phyloP scores from a whole-genome alignment of 2,888 invertebrate species.

The Coremacera marginata region DNA sequence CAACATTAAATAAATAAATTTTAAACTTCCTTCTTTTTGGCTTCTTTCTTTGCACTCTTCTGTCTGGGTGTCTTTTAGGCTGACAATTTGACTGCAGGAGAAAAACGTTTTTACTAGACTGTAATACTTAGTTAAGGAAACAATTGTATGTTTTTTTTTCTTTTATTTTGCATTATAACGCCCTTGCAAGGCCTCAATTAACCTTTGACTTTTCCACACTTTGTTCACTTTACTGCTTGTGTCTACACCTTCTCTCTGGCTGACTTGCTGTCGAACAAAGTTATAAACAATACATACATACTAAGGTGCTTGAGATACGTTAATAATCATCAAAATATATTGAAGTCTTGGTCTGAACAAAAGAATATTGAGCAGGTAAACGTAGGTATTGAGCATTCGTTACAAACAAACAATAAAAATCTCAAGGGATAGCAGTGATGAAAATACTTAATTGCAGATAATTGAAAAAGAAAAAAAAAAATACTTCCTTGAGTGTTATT shows the following conservation, averaged over 20 bases:
- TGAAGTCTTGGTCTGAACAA: background rate
- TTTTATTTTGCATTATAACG: slow-evolving; percentile 6
- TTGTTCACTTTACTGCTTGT: background rate
- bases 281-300: background rate
- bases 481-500: background rate
- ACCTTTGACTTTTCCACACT: slow-evolving; percentile 35
- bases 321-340: background rate
- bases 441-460: background rate
- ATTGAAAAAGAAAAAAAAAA: background rate
- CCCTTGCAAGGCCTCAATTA: slow-evolving; percentile 33
- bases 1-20: background rate
- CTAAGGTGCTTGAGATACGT: background rate
- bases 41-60: background rate
- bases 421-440: background rate
- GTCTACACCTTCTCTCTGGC: background rate
- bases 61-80: background rate
- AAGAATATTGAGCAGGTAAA: background rate
- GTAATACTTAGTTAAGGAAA: background rate
- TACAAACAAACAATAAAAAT: no score
- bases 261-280: background rate
- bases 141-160: background rate
- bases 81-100: no score
- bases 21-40: background rate
- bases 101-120: no score
- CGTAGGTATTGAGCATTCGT: no score